A percentile compares a stretch with the other conserved stretches of the same genome.
phyloP scores from a whole-genome alignment of 2,888 invertebrate genomes.

The Rhingia rostrata region DNA sequence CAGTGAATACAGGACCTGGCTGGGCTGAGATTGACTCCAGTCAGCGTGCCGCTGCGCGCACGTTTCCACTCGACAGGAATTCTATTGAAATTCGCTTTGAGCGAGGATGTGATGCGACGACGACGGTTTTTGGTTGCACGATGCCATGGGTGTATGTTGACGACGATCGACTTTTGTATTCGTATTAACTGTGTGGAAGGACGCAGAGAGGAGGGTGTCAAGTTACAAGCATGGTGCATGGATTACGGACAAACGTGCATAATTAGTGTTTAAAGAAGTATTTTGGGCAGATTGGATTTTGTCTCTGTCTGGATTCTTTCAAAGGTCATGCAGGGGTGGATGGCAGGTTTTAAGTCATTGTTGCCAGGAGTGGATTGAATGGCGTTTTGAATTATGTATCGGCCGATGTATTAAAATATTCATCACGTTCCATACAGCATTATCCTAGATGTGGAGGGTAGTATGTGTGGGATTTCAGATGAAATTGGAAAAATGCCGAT shows the following conservation, averaged over 20 bases:
- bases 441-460: neutral
- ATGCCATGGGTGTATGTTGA: constrained; percentile 18
- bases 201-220: constrained; percentile 51
- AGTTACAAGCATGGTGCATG: constrained; percentile 49
- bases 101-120: constrained; percentile 7
- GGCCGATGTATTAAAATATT: neutral
- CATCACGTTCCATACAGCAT: neutral
- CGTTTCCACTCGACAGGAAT: constrained; percentile 67
- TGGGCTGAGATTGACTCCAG: constrained; percentile 50
- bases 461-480: neutral
- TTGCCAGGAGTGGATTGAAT: neutral
- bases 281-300: constrained; percentile 5
- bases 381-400: neutral
- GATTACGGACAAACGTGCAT: constrained; percentile 55
- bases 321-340: constrained; percentile 55
- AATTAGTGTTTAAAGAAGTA: constrained; percentile 48
- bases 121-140: constrained; percentile 39
- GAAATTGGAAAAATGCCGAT: neutral
- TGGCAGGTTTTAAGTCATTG: neutral
- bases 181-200: constrained; percentile 36
- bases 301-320: constrained; percentile 14
- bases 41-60: constrained; percentile 69
- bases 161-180: constrained; percentile 45
- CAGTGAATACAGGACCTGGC: constrained; percentile 24
- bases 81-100: constrained; percentile 65